Percentiles rank a stretch among this genome's conserved stretches.
phyloP scores from a whole-genome alignment of 35 echinoderm and acorn worm genomes.

The Patiria miniata region DNA sequence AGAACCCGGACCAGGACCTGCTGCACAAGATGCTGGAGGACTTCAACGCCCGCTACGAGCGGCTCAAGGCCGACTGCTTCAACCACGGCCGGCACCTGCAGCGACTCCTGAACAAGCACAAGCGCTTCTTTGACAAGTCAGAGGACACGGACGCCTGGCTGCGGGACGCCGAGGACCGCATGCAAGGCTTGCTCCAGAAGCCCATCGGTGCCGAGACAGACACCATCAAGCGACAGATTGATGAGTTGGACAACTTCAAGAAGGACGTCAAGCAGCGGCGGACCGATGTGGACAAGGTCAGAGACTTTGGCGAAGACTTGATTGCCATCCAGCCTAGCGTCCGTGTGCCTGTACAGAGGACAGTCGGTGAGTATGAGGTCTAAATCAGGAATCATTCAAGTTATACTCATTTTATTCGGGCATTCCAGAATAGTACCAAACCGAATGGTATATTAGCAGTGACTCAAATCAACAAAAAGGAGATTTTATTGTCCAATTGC shows the following conservation, averaged over 20 bases:
- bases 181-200: slow-evolving; percentile 60
- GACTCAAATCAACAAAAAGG: no score
- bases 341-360: slow-evolving; percentile 34
- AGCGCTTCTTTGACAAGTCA: slow-evolving; percentile 51
- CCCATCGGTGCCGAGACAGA: slow-evolving; percentile 80
- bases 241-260: slow-evolving; percentile 75
- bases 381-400: neutral
- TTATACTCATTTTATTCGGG: no score
- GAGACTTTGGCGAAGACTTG: slow-evolving; percentile 62
- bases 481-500: no score
- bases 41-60: slow-evolving; percentile 80
- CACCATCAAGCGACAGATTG: slow-evolving; percentile 81
- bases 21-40: slow-evolving; percentile 62
- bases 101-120: slow-evolving; percentile 70
- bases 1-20: slow-evolving; percentile 63
- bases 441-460: no score
- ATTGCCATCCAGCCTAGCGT: slow-evolving; percentile 37
- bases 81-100: slow-evolving; percentile 56
- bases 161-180: slow-evolving; percentile 39
- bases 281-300: slow-evolving; percentile 79
- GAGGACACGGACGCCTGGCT: slow-evolving; percentile 77
- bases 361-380: slow-evolving; percentile 8
- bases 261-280: slow-evolving; percentile 70
- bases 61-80: slow-evolving; percentile 67
- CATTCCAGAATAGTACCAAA: no score